These are phyloP conservation scores for Pyrrhosoma nymphula DNA, from an alignment of 2,888 invertebrate species.

Conservation along the genomic window DNA sequence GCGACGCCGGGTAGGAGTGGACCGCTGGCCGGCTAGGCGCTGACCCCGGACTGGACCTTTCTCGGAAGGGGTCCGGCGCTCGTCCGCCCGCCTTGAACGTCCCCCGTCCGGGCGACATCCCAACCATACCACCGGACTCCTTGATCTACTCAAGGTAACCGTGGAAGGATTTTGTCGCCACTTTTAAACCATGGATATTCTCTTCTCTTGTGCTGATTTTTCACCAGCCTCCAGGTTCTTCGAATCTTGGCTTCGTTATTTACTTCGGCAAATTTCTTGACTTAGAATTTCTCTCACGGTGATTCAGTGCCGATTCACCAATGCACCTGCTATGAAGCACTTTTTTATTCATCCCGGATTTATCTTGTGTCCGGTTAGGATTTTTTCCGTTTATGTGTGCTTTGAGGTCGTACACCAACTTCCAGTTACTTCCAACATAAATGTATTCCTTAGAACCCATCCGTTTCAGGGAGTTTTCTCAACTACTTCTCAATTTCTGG, in stretches of 20 bases:
- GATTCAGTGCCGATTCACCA: background rate
- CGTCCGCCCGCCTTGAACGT: background rate
- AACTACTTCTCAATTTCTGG: too few species aligned
- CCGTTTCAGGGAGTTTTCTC: too few species aligned
- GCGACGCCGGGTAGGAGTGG: slow-evolving; percentile 51
- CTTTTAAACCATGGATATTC: background rate
- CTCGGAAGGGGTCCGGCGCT: slow-evolving; percentile 37
- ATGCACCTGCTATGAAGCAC: background rate
- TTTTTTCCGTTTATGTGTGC: too few species aligned
- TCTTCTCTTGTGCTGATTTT: background rate
- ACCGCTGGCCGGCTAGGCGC: slow-evolving; percentile 50
- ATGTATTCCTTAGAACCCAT: too few species aligned
- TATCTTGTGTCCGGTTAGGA: background rate
- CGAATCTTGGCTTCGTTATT: background rate
- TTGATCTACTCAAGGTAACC: background rate
- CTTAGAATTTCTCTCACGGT: background rate
- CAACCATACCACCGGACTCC: background rate
- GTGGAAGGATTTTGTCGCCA: background rate
- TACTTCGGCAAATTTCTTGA: background rate
- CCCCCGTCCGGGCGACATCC: background rate
- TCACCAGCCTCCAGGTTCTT: background rate
- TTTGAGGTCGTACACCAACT: too few species aligned
- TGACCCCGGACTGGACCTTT: background rate
- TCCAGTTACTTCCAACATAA: too few species aligned
- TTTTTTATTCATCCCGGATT: background rate